Conservation (phyloP, 2,888 invertebrate genomes). For the Poecilus cupreus region DNA sequence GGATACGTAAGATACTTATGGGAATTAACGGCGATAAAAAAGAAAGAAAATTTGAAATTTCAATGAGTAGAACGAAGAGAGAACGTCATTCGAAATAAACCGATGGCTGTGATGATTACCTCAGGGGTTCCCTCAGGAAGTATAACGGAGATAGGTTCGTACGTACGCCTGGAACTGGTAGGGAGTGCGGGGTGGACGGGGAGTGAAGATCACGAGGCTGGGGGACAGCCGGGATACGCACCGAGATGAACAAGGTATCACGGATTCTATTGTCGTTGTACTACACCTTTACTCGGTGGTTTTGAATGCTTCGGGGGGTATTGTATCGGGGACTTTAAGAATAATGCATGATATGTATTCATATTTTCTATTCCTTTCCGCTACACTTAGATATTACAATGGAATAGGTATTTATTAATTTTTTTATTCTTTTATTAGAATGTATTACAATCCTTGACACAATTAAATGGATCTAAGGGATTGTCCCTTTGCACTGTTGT, state of each 20-base stretch:
- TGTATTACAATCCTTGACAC: too few species aligned
- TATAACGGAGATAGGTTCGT: constrained; percentile 62
- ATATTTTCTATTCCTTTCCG: too few species aligned
- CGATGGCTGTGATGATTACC: constrained; percentile 61
- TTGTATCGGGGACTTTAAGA: too few species aligned
- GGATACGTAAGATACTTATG: constrained; percentile 33
- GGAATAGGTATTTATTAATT: too few species aligned
- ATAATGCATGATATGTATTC: too few species aligned
- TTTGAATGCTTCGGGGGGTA: too few species aligned
- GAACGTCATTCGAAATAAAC: constrained; percentile 57
- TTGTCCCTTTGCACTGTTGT: too few species aligned
- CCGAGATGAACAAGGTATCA: background rate
- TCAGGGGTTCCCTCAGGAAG: constrained; percentile 62
- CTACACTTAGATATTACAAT: too few species aligned
- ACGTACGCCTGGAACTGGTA: background rate
- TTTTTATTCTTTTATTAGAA: too few species aligned
- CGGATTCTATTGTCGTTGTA: background rate
- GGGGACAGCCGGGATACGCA: background rate
- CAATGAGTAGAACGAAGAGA: constrained; percentile 38
- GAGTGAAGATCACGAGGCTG: constrained; percentile 16
- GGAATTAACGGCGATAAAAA: constrained; percentile 43
- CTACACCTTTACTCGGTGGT: too few species aligned
- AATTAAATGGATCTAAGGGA: too few species aligned
- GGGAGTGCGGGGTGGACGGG: background rate
- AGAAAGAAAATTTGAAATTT: constrained; percentile 45